These are phyloP conservation scores for Rhynchonema sp. DNA, from an alignment of 2,888 invertebrate genomes.

Conservation along the genomic window DNA sequence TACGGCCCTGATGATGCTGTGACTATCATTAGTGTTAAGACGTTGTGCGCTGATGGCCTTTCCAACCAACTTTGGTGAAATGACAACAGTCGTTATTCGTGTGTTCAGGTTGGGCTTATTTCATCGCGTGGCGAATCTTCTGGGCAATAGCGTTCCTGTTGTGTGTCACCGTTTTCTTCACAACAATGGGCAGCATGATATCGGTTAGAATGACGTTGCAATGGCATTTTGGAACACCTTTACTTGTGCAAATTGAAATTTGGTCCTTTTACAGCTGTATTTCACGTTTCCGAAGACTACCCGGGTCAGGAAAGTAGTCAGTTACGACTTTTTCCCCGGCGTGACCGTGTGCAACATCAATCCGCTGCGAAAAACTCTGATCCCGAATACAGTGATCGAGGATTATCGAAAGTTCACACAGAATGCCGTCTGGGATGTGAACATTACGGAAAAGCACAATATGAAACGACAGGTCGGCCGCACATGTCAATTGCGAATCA, in stretches of 20 bases:
- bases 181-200: constrained; percentile 15
- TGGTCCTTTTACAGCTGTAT: background rate
- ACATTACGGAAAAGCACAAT: background rate
- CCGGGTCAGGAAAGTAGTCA: background rate
- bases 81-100: no score
- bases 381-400: background rate
- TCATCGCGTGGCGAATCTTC: no score
- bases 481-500: no score
- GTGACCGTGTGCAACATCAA: constrained; percentile 4
- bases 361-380: background rate
- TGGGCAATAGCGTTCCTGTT: background rate
- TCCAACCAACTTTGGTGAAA: no score
- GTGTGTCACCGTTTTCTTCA: background rate
- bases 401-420: background rate
- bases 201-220: constrained; percentile 3
- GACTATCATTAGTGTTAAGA: no score
- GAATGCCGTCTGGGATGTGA: background rate
- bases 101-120: no score
- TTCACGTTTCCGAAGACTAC: background rate
- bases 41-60: no score
- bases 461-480: background rate
- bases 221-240: no score
- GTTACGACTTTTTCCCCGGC: background rate
- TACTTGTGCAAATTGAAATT: no score
- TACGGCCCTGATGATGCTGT: no score